Evolutionary conservation across 2,888 invertebrate species (phyloP).

Genomic region (Schrankia costaestrigalis): DNA sequence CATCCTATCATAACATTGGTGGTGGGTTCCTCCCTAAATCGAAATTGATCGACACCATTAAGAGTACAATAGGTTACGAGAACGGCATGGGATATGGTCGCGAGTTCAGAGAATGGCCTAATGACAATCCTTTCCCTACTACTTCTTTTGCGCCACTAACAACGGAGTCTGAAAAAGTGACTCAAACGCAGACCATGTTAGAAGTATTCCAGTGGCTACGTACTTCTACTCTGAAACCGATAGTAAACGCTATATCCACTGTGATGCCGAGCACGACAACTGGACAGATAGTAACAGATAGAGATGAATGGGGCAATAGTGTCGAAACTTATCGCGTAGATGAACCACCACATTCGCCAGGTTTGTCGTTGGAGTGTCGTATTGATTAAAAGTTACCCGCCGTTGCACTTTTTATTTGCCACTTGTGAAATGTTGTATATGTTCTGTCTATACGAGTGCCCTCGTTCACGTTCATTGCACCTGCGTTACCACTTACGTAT

Average conservation of each 20-base stretch:
- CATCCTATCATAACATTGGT: conserved; percentile 70
- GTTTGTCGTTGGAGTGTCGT: conserved; percentile 77
- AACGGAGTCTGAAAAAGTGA: conserved; percentile 68
- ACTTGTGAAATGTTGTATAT: conserved; percentile 38
- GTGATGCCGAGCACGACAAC: conserved; percentile 54
- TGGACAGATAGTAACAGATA: conserved; percentile 59
- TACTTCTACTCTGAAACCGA: conserved; percentile 72
- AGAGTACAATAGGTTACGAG: conserved; percentile 73
- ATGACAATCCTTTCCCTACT: conserved; percentile 76
- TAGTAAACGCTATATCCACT: conserved; percentile 64
- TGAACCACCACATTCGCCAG: conserved; percentile 77
- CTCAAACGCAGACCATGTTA: conserved; percentile 74
- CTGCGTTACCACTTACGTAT: conserved; percentile 16
- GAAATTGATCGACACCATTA: conserved; percentile 74
- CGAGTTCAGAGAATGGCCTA: conserved; percentile 71
- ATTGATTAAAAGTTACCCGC: conserved; percentile 56
- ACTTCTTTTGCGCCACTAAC: conserved; percentile 69
- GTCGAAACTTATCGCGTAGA: conserved; percentile 76
- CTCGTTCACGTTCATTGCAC: conserved; percentile 33
- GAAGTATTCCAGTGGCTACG: conserved; percentile 77
- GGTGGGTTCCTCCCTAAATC: conserved; percentile 72
- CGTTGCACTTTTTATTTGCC: conserved; percentile 71
- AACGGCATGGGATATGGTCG: conserved; percentile 63
- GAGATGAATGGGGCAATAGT: conserved; percentile 74
- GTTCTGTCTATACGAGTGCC: conserved; percentile 28